Conservation (phyloP, 2,113 vertebrate species). For the Ciconia boyciana region DNA sequence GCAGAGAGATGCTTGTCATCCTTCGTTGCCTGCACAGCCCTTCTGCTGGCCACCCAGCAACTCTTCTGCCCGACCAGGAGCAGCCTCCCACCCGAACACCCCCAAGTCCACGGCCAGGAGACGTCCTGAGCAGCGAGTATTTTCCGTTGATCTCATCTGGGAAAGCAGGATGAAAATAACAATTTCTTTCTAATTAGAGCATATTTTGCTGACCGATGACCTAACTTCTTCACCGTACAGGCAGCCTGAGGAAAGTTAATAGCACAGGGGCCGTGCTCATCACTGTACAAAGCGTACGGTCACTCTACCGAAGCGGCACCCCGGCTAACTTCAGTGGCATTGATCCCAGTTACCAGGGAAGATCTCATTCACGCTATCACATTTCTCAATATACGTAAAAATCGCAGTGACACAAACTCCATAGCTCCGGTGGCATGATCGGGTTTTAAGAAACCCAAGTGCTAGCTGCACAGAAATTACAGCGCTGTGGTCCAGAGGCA, state of each 20-base stretch:
- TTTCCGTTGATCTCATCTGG: background rate
- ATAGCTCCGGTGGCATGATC: background rate
- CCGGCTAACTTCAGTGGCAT: background rate
- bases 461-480: too few species aligned
- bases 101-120: accelerated
- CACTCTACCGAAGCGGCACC: background rate
- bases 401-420: background rate
- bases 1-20: background rate
- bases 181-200: background rate
- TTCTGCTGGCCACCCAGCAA: background rate
- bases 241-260: background rate
- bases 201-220: background rate
- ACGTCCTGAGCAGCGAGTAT: background rate
- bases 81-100: background rate
- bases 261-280: accelerated
- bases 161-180: background rate
- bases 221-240: background rate
- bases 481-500: background rate
- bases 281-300: background rate
- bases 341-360: background rate
- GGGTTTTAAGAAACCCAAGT: background rate
- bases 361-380: background rate
- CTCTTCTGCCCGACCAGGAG: background rate
- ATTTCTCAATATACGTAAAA: background rate
- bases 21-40: background rate